These are phyloP conservation scores for Drosophila ogumai DNA, from an alignment of 1,140 invertebrate species.

Conservation along the genomic window DNA sequence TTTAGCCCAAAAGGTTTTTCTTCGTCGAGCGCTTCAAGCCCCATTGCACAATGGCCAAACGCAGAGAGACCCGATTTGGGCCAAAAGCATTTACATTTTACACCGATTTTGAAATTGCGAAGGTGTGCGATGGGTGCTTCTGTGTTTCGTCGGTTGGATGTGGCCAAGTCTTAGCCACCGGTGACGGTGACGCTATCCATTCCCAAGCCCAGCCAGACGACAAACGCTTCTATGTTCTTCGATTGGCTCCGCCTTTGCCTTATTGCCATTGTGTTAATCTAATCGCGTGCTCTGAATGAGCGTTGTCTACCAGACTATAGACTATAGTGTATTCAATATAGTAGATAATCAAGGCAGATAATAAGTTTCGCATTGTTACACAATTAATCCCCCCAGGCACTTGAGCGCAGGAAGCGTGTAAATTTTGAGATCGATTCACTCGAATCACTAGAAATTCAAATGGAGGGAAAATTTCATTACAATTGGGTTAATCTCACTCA, in stretches of 20 bases:
- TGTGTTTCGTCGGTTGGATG: neutral
- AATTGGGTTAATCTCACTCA: too few relatives aligned
- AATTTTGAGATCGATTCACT: constrained; percentile 36
- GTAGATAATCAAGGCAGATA: constrained; percentile 51
- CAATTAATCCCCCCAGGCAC: constrained; percentile 46
- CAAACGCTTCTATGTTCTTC: constrained; percentile 20
- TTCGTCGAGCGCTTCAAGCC: constrained; percentile 18
- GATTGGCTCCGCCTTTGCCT: constrained; percentile 11
- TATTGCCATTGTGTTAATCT: constrained; percentile 49
- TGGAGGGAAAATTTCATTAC: constrained; percentile 6
- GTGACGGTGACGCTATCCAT: constrained; percentile 40
- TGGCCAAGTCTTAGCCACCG: constrained; percentile 24
- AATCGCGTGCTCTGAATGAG: constrained; percentile 35
- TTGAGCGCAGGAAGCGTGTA: constrained; percentile 29
- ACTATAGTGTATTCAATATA: constrained; percentile 10
- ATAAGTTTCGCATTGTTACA: constrained; percentile 48
- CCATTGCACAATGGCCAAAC: constrained; percentile 44
- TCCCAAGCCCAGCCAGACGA: constrained; percentile 10
- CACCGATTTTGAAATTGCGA: constrained; percentile 42
- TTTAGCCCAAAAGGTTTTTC: constrained; percentile 40
- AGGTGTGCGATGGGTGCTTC: constrained; percentile 1
- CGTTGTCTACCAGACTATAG: constrained; percentile 25
- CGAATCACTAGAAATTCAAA: constrained; percentile 34
- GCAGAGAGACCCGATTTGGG: constrained; percentile 19
- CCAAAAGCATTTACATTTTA: constrained; percentile 55